phyloP scores from a whole-genome alignment of 2,888 invertebrate genomes.

The Gandaritis pyraliata region DNA sequence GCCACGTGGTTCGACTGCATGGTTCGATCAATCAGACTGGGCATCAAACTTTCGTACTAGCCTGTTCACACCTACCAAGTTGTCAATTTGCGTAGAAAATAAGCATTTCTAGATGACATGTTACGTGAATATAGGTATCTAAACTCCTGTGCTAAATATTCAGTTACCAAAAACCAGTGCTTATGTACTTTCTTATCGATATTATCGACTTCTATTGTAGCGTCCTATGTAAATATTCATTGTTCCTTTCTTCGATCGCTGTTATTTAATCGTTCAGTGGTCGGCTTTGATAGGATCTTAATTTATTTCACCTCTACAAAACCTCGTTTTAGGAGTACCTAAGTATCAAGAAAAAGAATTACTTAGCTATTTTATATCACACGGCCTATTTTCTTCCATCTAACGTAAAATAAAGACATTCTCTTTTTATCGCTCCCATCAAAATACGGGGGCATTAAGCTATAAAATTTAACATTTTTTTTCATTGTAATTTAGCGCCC shows the following conservation, averaged over 20 bases:
- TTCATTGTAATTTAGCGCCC: slow-evolving; percentile 54
- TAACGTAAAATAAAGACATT: slow-evolving; percentile 43
- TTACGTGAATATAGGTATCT: too few relatives aligned
- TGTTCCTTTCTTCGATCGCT: slow-evolving; percentile 44
- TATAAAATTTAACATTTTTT: slow-evolving; percentile 51
- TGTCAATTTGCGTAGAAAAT: too few relatives aligned
- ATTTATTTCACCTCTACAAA: slow-evolving; percentile 36
- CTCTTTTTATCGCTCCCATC: slow-evolving; percentile 41
- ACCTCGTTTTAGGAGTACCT: too few relatives aligned
- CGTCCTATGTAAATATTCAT: slow-evolving; percentile 47
- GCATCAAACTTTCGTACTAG: too few relatives aligned
- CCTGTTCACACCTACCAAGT: too few relatives aligned
- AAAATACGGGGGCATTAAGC: slow-evolving; percentile 42
- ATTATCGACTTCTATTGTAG: slow-evolving; percentile 36
- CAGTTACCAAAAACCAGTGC: not conserved
- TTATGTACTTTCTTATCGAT: slow-evolving; percentile 25
- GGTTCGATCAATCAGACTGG: too few relatives aligned
- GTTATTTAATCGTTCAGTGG: slow-evolving; percentile 41
- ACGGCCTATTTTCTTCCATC: slow-evolving; percentile 39
- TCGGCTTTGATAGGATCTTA: slow-evolving; percentile 33
- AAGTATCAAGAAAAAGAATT: slow-evolving; percentile 13
- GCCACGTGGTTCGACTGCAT: too few relatives aligned
- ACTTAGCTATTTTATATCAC: slow-evolving; percentile 37
- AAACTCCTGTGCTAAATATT: too few relatives aligned
- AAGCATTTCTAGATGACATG: too few relatives aligned